Conservation (phyloP, 2,797 vertebrate genomes). For the Poecile montanus region DNA sequence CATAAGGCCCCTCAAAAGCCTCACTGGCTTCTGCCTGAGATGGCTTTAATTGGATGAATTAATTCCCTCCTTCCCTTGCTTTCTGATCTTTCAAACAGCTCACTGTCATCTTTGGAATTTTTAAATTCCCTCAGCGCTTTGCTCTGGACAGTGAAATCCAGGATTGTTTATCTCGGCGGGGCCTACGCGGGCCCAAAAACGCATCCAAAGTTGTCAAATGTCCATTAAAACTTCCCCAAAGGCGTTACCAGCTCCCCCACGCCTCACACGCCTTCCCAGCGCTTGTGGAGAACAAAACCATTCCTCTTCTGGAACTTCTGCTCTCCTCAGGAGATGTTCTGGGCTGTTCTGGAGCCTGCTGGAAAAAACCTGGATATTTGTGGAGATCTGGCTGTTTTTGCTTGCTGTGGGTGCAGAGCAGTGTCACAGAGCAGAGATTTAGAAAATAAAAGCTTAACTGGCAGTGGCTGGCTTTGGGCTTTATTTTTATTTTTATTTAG, state of each 20-base stretch:
- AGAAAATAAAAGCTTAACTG: neutral
- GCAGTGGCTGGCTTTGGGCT: no score
- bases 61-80: neutral
- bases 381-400: neutral
- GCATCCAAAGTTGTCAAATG: neutral
- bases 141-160: neutral
- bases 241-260: accelerated
- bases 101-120: neutral
- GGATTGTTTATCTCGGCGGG: neutral
- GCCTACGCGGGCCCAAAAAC: neutral
- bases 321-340: neutral
- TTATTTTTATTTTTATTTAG: neutral
- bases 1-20: neutral
- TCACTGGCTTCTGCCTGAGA: neutral
- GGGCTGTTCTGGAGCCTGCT: neutral
- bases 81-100: slow-evolving; percentile 21
- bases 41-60: neutral
- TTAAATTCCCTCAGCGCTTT: neutral
- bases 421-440: neutral
- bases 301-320: accelerated
- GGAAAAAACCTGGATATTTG: accelerated
- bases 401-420: neutral
- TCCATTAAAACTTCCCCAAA: neutral
- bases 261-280: accelerated
- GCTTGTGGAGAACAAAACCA: neutral